A percentile compares a stretch with the other conserved stretches of the same genome.
Conservation (phyloP, 2,888 invertebrate genomes). For the Masnerella sp. region DNA sequence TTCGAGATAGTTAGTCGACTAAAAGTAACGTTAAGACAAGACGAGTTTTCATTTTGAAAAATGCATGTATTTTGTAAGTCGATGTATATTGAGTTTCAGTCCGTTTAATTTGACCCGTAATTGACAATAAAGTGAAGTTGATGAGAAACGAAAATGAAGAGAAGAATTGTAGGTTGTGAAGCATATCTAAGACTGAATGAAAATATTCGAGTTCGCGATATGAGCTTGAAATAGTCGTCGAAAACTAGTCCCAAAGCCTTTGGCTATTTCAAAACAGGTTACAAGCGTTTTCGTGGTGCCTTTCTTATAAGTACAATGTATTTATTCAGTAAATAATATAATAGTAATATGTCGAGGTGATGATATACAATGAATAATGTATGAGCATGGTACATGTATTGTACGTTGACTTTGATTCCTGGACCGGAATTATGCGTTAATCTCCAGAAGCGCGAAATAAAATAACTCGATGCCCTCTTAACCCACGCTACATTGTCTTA, state of each 20-base stretch:
- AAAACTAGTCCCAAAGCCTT: conserved; percentile 70
- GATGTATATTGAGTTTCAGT: not conserved
- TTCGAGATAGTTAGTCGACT: no score
- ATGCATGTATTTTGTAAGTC: conserved; percentile 38
- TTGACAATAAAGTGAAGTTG: conserved; percentile 25
- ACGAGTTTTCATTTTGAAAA: not conserved
- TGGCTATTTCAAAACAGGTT: conserved; percentile 57
- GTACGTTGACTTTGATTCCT: conserved; percentile 34
- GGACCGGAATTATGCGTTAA: conserved; percentile 32
- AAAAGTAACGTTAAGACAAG: no score
- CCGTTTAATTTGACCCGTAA: conserved; percentile 5
- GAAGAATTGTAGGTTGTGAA: conserved; percentile 69
- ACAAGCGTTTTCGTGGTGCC: conserved; percentile 72
- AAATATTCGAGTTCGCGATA: conserved; percentile 65
- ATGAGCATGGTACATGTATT: conserved; percentile 51
- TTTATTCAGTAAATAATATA: conserved; percentile 60
- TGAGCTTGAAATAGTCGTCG: conserved; percentile 75
- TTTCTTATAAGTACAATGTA: conserved; percentile 70
- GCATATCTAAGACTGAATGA: conserved; percentile 74
- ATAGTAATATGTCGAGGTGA: conserved; percentile 49
- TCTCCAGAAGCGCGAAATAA: conserved; percentile 29
- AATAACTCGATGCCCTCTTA: conserved; percentile 28
- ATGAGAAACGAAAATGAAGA: conserved; percentile 2
- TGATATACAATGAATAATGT: conserved; percentile 59
- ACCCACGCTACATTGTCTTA: conserved; percentile 22